A percentile compares a stretch with the other conserved stretches of the same genome.
These are phyloP conservation scores for Brachylomia viminalis DNA, from an alignment of 2,888 invertebrate species.

Conservation along the genomic window DNA sequence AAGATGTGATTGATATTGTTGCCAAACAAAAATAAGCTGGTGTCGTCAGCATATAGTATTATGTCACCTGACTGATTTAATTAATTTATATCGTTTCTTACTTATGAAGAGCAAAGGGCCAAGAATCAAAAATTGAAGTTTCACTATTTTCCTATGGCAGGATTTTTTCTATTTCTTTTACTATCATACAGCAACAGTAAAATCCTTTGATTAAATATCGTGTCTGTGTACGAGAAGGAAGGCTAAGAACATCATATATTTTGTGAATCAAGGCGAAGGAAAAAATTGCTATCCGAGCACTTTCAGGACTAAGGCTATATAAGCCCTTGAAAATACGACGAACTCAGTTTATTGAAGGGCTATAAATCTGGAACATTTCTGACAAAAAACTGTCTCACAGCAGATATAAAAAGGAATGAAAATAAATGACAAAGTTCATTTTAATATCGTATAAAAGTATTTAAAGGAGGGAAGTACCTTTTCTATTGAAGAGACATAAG, in stretches of 20 bases:
- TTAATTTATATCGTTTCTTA: no score
- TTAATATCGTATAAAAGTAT: conserved; percentile 46
- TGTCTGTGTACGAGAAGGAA: conserved; percentile 40
- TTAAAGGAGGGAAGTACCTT: conserved; percentile 1
- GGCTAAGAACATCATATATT: conserved; percentile 50
- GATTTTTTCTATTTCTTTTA: conserved; percentile 33
- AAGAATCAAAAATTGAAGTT: neutral
- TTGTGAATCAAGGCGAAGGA: conserved; percentile 53
- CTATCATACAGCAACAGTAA: conserved; percentile 35
- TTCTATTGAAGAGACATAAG: neutral
- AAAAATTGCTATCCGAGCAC: conserved; percentile 51
- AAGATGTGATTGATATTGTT: no score
- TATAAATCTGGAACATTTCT: conserved; percentile 60
- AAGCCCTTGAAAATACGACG: conserved; percentile 62
- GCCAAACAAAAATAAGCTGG: no score
- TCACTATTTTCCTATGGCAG: conserved; percentile 4
- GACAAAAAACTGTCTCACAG: conserved; percentile 41
- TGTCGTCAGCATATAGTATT: no score
- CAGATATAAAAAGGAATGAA: conserved; percentile 41
- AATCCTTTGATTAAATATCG: conserved; percentile 51
- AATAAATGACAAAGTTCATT: conserved; percentile 45
- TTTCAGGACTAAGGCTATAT: conserved; percentile 58
- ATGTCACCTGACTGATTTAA: no score
- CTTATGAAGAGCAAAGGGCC: no score
- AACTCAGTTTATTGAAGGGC: conserved; percentile 63